Evolutionary conservation across 1,140 invertebrate genomes (phyloP), one percentile per base, ranked within the genome.

Genomic region (Drosophila truncata): DNA sequence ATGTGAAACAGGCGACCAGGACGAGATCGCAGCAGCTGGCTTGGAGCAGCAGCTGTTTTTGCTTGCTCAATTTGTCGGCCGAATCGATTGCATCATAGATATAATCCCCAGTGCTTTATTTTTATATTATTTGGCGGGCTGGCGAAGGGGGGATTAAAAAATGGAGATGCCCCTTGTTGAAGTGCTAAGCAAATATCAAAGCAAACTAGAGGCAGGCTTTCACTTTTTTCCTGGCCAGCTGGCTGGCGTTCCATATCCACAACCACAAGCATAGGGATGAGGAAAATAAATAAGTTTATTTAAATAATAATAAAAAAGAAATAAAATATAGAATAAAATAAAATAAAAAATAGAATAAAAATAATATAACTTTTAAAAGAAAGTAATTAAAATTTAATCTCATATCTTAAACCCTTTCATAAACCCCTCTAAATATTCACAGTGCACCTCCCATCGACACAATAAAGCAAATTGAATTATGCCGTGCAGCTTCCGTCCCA

Each of bases 71-170:
- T 78, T 78, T 78, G 76, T 79, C 76, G 44, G 61, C 27, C 49
- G 80, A 78, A 72, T 82, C 58, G 77, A 83, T 86, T 86, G 66
- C 71, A 76, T 86, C 83, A 82, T 66, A 61, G 63, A 25, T 46
- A 47, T 52, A 77, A 66, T 66, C 71, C 74, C 54, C 31, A 33
- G 42, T 41, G 57, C 18, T 27, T 57, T 39, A 35, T 35, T 25
- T 23, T 61, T 46, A 54, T 41, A 41, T n/a, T 20, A 29, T 49
- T 42, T 65, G 7, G 57, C 37, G 29, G 13, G n/a, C 14, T 6
- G 29, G 35, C 8, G 9, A 29, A 14, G 33, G 62, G n/a, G 16
- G n/a, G 57, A 11, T 27, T 46, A 59, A 47, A 52, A 78, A 67
- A 47, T 62, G 58, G 70, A 69, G 74, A 77, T 77, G 63, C 31